phyloP scores from a whole-genome alignment of 2,797 vertebrate genomes.

The Allobates femoralis region DNA sequence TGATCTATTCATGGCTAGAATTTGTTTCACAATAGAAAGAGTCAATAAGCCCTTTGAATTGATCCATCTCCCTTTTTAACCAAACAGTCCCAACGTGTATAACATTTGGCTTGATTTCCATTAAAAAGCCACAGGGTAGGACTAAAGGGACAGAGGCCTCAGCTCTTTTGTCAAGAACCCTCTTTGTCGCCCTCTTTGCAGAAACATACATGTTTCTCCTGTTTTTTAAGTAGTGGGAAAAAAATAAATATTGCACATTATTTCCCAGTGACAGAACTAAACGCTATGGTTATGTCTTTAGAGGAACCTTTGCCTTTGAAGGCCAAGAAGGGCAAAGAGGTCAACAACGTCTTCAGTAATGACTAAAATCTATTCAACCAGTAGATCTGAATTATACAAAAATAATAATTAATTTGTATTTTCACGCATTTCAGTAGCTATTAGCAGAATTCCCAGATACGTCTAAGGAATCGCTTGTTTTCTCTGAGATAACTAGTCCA shows the following conservation, averaged over 20 bases:
- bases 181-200: conserved; percentile 87
- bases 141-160: conserved; percentile 80
- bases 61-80: conserved; percentile 74
- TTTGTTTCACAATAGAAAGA: conserved; percentile 87
- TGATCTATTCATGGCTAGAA: conserved; percentile 84
- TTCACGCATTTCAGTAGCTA: conserved; percentile 16
- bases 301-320: conserved; percentile 17
- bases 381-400: background rate
- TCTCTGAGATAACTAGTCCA: conserved; percentile 40
- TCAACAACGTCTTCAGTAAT: background rate
- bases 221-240: conserved; percentile 78
- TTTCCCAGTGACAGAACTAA: conserved; percentile 72
- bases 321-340: conserved; percentile 1
- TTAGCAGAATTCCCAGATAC: conserved; percentile 22
- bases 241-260: conserved; percentile 87
- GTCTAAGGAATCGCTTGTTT: background rate
- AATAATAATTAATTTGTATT: background rate
- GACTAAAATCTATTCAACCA: background rate
- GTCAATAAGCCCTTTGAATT: conserved; percentile 84
- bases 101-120: conserved; percentile 87
- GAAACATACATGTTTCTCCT: conserved; percentile 83
- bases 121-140: conserved; percentile 88
- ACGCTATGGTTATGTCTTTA: conserved; percentile 26
- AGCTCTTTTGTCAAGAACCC: conserved; percentile 83
- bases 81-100: conserved; percentile 85